Evolutionary conservation across 2,113 vertebrate species (phyloP).

Genomic region (Pampusana beccarii): DNA sequence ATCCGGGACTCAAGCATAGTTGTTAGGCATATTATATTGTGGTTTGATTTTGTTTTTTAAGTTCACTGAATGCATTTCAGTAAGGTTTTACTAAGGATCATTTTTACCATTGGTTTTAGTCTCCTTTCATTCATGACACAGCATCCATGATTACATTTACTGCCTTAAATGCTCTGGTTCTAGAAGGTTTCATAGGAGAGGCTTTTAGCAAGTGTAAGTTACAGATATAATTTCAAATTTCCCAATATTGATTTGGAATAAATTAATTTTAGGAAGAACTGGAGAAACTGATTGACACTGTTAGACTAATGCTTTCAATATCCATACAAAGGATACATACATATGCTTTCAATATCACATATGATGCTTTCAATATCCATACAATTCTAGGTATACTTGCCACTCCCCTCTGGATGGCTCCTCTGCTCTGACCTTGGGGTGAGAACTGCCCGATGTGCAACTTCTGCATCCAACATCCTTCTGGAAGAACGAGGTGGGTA

Average conservation of each 20-base stretch:
- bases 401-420: not conserved
- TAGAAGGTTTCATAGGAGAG: not conserved
- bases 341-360: no score
- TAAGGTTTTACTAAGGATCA: not conserved
- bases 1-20: not conserved
- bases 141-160: not conserved
- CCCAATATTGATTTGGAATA: not conserved
- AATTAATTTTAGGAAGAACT: not conserved
- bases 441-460: rapidly evolving
- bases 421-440: not conserved
- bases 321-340: no score
- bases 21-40: not conserved
- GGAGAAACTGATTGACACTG: not conserved
- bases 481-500: not conserved
- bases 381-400: not conserved
- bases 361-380: not conserved
- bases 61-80: not conserved
- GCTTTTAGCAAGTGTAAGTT: not conserved
- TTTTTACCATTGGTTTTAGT: not conserved
- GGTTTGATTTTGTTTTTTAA: not conserved
- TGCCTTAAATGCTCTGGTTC: not conserved
- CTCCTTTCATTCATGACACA: not conserved
- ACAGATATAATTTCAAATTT: not conserved
- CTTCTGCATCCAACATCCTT: no score
- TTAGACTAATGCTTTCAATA: not conserved